Evolutionary conservation across 2,797 vertebrate species (phyloP).

Genomic region (Sebastes cheni): DNA sequence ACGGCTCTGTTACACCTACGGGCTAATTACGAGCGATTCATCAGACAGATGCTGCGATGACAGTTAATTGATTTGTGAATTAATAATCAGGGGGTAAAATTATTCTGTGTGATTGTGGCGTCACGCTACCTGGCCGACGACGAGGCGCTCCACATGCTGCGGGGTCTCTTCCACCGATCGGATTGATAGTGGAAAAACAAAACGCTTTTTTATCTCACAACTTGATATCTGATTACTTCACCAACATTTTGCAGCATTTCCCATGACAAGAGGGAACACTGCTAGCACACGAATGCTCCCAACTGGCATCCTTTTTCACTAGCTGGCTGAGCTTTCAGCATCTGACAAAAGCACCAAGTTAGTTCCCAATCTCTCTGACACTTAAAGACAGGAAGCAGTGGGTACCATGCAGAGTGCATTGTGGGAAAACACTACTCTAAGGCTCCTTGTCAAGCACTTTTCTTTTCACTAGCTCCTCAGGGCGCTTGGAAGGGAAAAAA

Average conservation of each 20-base stretch:
- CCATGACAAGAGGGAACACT: background rate
- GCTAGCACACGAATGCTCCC: background rate
- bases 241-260: background rate
- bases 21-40: slow-evolving; percentile 79
- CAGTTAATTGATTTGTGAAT: slow-evolving; percentile 79
- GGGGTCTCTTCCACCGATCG: slow-evolving; percentile 18
- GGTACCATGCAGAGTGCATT: slow-evolving; percentile 27
- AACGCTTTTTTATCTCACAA: background rate
- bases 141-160: background rate
- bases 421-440: slow-evolving; percentile 32
- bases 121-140: slow-evolving; percentile 28
- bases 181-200: slow-evolving; percentile 3
- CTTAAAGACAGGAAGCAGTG: slow-evolving; percentile 18
- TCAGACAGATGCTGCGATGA: slow-evolving; percentile 68
- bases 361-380: background rate
- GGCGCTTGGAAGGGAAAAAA: background rate
- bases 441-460: slow-evolving; percentile 32
- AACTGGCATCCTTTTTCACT: background rate
- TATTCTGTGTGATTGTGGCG: slow-evolving; percentile 44
- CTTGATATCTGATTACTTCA: background rate
- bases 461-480: slow-evolving; percentile 29
- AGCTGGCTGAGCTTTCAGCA: background rate
- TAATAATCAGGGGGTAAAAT: slow-evolving; percentile 71
- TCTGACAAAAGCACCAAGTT: background rate
- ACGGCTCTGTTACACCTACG: slow-evolving; percentile 66